A percentile compares a stretch with the other conserved stretches of the same genome.
phyloP scores from a whole-genome alignment of 2,797 vertebrate species.

The Lycodopsis pacificus region DNA sequence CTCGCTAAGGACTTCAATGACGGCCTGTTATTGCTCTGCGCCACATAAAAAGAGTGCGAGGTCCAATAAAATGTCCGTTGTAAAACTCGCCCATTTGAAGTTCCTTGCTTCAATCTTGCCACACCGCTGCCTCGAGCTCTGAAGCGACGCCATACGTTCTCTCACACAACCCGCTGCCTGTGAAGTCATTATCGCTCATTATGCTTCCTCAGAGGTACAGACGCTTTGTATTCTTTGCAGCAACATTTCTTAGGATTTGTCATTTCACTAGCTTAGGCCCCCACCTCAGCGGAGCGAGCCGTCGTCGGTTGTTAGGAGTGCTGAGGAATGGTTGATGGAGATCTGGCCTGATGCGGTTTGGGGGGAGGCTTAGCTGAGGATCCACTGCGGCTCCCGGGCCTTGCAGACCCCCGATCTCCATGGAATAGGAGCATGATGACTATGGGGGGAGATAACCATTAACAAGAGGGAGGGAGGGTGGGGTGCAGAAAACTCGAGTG shows the following conservation, averaged over 20 bases:
- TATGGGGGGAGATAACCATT: no score
- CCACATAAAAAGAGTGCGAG: conserved; percentile 48
- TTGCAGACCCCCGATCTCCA: no score
- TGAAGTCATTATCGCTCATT: background rate
- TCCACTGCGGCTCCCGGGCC: no score
- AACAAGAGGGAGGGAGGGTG: no score
- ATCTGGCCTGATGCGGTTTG: no score
- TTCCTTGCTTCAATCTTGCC: conserved; percentile 42
- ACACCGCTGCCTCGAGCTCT: conserved; percentile 4
- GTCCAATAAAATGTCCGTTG: conserved; percentile 49
- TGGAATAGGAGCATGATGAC: no score
- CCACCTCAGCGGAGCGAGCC: no score
- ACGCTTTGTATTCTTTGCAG: conserved; percentile 4
- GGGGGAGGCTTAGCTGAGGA: no score
- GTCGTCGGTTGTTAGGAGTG: no score
- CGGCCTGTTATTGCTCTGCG: conserved; percentile 37
- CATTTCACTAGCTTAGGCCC: no score
- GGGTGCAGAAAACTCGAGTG: no score
- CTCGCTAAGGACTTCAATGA: conserved; percentile 56
- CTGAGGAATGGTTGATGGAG: no score
- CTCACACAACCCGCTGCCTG: conserved; percentile 10
- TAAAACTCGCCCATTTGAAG: conserved; percentile 39
- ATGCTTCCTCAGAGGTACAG: background rate
- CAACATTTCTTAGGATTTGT: background rate
- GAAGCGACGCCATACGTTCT: background rate